These are phyloP conservation scores for Eclectus roratus DNA, from an alignment of 2,113 vertebrate species.

Conservation along the genomic window DNA sequence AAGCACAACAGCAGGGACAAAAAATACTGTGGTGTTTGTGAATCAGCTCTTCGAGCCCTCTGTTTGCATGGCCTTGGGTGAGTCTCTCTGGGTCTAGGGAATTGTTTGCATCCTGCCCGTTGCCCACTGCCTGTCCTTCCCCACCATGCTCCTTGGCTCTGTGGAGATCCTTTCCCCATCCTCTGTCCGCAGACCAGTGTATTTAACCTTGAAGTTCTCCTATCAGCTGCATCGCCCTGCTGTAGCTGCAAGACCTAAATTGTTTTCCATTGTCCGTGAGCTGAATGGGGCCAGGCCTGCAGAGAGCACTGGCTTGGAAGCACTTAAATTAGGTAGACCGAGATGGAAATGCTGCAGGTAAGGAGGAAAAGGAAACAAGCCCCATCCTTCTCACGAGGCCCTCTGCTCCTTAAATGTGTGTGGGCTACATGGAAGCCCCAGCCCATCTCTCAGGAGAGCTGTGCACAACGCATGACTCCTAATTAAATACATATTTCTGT, in stretches of 20 bases:
- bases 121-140: neutral
- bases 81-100: neutral
- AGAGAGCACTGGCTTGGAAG: conserved; percentile 21
- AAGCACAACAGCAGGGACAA: neutral
- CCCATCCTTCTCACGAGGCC: neutral
- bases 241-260: conserved; percentile 41
- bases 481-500: neutral
- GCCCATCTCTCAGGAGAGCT: neutral
- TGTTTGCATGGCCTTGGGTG: neutral
- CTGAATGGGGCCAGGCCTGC: conserved; percentile 38
- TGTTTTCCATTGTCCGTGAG: conserved; percentile 55
- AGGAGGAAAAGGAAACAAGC: neutral
- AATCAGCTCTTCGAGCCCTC: neutral
- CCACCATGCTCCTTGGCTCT: neutral
- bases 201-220: conserved; percentile 65
- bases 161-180: neutral
- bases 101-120: neutral
- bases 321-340: conserved; percentile 7
- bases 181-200: neutral
- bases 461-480: neutral
- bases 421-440: neutral
- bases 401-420: neutral
- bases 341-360: conserved; percentile 36
- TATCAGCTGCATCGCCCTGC: conserved; percentile 50
- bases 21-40: neutral